Conservation (phyloP, 2,797 vertebrate genomes). For the Centropyge bicolor region DNA sequence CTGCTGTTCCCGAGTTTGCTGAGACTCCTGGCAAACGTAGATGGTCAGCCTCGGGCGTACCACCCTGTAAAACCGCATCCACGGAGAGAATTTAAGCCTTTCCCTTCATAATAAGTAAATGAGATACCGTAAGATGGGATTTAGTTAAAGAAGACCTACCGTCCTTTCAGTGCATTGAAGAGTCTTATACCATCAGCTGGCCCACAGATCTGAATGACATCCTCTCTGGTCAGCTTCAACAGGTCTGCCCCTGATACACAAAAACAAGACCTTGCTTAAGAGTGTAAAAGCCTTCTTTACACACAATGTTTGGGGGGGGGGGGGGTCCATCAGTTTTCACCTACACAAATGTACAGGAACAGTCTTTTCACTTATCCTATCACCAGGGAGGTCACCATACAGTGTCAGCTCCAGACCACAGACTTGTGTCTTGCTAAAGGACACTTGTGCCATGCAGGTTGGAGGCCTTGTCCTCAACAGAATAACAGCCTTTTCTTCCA, state of each 20-base stretch:
- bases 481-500: not conserved
- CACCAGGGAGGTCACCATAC: not conserved
- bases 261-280: not conserved
- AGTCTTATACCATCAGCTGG: conserved; percentile 97
- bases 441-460: not conserved
- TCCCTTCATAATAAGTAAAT: not conserved
- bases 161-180: conserved; percentile 95
- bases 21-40: conserved; percentile 97
- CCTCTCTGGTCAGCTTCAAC: conserved; percentile 95
- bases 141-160: conserved; percentile 80
- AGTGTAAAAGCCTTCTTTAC: not conserved
- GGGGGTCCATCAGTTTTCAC: not conserved
- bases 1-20: conserved; percentile 90
- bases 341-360: not conserved
- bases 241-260: conserved; percentile 89
- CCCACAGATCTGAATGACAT: conserved; percentile 98
- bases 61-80: conserved; percentile 81
- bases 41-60: conserved; percentile 95
- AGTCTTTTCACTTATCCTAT: not conserved
- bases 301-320: not conserved
- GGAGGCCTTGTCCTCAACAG: not conserved
- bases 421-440: not conserved
- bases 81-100: conserved; percentile 8
- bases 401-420: not conserved
- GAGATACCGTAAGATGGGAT: not conserved